Base-by-base conservation (phyloP, 1,140 invertebrate species). In the Rhyacophila brunnea region DNA sequence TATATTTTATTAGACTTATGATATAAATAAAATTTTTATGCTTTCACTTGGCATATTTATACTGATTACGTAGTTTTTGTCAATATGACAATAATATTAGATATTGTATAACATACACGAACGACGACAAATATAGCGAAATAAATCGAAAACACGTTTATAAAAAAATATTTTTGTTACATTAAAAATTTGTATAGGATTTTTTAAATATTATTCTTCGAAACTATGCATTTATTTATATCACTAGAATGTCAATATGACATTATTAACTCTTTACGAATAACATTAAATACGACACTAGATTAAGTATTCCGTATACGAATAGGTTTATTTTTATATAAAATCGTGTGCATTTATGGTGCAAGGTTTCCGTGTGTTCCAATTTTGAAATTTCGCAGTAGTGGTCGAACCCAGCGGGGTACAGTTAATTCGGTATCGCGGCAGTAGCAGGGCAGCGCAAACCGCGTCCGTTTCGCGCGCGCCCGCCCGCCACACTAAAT, bases 391-490 rank as follows among this genome's bases (percentile, higher is more conserved):
- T 40, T 40, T 40, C 47, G 23, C 34, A 28, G 23, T 28, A 13
- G 9, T 20, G 17, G 48, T 47, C 28, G 44, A 46, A 46, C 17
- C 15, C 20, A 17, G 20, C 49, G 35, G 9, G 45, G 3, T 42
- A 5, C 1, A n/a, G 17, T 38, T 40, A 15, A 34, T 49, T 15
- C 10, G 49, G 17, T 11, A 18, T 17, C 32, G 32, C 28, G 52
- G 43, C 43, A 20, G 23, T 28, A 28, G 23, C 23, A 44, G 54
- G 45, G 32, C 54, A 48, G 32, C 54, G 54, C 54, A 57, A 48
- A 15, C 50, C 14, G 55, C 55, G 55, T 50, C 55, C 55, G 55
- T 58, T 47, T 46, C 55, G 55, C 55, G 55, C 55, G 55, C 55
- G 47, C 55, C 55, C 55, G 55, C 48, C 46, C 55, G 48, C 55